Percentiles rank a stretch among this genome's conserved stretches.
phyloP scores from a whole-genome alignment of 2,888 invertebrate species.

The Sericinus montela region DNA sequence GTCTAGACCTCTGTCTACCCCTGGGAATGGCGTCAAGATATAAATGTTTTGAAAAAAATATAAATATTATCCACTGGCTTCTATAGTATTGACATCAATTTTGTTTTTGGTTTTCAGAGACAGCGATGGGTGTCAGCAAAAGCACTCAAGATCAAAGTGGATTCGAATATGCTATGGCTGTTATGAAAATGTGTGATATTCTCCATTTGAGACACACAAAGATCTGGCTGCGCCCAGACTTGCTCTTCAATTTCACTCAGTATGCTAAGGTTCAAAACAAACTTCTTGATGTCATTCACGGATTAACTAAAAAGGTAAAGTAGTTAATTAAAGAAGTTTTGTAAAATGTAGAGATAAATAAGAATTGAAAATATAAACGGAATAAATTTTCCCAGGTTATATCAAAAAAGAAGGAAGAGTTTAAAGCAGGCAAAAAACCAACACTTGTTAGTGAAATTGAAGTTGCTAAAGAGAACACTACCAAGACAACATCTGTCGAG shows the following conservation, averaged over 20 bases:
- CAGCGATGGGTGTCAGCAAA: slow-evolving; percentile 93
- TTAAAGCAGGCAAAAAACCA: slow-evolving; percentile 80
- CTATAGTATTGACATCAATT: too few relatives aligned
- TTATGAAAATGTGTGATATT: slow-evolving; percentile 94
- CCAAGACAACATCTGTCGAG: slow-evolving; percentile 73
- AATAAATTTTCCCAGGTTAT: slow-evolving; percentile 68
- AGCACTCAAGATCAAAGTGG: slow-evolving; percentile 89
- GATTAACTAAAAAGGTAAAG: slow-evolving; percentile 87
- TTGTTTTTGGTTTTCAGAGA: too few relatives aligned
- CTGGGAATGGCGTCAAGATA: too few relatives aligned
- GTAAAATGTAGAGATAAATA: too few relatives aligned
- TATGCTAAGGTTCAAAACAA: slow-evolving; percentile 87
- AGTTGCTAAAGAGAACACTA: slow-evolving; percentile 29
- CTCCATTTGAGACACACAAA: slow-evolving; percentile 90
- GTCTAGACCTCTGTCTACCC: too few relatives aligned
- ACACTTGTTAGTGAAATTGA: slow-evolving; percentile 38
- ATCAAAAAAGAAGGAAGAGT: slow-evolving; percentile 87
- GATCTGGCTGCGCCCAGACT: slow-evolving; percentile 87
- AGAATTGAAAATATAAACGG: too few relatives aligned
- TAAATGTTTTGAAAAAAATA: too few relatives aligned
- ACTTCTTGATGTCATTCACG: slow-evolving; percentile 87
- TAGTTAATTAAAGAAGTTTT: background rate
- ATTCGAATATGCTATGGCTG: slow-evolving; percentile 91
- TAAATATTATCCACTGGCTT: too few relatives aligned
- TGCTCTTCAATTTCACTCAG: slow-evolving; percentile 87